Evolutionary conservation across 2,888 invertebrate genomes (phyloP).

Genomic region (Caenorhabditis zanzibari): DNA sequence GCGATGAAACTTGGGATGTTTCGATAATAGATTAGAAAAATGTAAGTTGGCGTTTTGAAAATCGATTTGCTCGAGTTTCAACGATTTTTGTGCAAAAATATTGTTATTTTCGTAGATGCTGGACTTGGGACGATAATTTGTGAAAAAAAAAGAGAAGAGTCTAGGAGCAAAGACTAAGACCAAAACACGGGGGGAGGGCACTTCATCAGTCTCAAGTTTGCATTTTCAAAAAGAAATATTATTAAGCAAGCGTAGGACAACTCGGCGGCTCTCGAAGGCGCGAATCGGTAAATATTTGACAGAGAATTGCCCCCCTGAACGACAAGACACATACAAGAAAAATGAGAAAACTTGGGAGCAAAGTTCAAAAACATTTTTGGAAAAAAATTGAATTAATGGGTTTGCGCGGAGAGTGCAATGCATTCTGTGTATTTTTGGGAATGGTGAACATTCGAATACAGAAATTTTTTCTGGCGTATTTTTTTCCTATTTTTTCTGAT

Average conservation of each 20-base stretch:
- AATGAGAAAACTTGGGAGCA: conserved; percentile 15
- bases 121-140: no score
- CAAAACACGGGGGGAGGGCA: conserved; percentile 27
- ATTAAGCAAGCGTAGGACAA: conserved; percentile 7
- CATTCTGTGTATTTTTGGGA: no score
- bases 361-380: conserved; percentile 37
- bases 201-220: conserved; percentile 32
- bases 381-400: no score
- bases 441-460: not conserved
- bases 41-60: no score
- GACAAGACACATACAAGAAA: conserved; percentile 45
- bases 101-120: no score
- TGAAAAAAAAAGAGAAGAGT: no score
- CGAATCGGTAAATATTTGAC: conserved; percentile 60
- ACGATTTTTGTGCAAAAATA: no score
- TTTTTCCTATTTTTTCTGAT: no score
- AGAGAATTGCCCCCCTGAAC: conserved; percentile 35
- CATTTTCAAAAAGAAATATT: conserved; percentile 17
- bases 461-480: not conserved
- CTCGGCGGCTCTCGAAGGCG: conserved; percentile 31
- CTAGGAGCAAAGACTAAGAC: conserved; percentile 42
- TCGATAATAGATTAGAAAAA: no score
- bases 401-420: no score
- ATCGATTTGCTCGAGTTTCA: no score
- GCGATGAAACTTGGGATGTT: no score